Evolutionary conservation across 2,888 invertebrate species (phyloP).

Genomic region (Coenonympha arcania): DNA sequence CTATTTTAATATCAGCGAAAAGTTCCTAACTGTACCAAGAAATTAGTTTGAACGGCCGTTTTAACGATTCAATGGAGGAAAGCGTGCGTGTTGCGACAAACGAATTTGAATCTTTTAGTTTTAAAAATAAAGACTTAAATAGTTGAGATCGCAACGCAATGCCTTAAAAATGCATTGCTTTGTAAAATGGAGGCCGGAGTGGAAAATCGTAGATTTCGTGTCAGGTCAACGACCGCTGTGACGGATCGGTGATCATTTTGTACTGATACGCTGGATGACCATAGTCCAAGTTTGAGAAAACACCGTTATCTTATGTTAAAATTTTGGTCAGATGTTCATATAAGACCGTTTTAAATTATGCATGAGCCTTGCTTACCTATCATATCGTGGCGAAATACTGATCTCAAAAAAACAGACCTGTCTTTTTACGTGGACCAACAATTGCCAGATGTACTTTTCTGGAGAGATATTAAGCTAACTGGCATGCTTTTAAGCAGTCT

Average conservation of each 20-base stretch:
- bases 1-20: background rate
- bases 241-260: slow-evolving; percentile 45
- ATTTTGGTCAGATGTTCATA: background rate
- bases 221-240: slow-evolving; percentile 58
- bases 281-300: slow-evolving; percentile 15
- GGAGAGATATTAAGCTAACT: too few relatives aligned
- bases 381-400: too few relatives aligned
- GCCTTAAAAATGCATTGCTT: slow-evolving; percentile 43
- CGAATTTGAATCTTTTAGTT: slow-evolving; percentile 34
- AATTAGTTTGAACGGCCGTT: slow-evolving; percentile 8
- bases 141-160: background rate
- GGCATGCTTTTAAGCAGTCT: too few relatives aligned
- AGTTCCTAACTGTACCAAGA: slow-evolving; percentile 10
- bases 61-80: slow-evolving; percentile 6
- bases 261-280: slow-evolving; percentile 34
- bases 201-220: slow-evolving; percentile 65
- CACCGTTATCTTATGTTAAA: slow-evolving; percentile 14
- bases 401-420: too few relatives aligned
- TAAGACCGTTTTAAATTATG: too few relatives aligned
- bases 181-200: slow-evolving; percentile 56
- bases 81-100: slow-evolving; percentile 12
- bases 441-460: too few relatives aligned
- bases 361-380: too few relatives aligned
- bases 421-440: too few relatives aligned
- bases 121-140: slow-evolving; percentile 31